Evolutionary conservation across 1,140 invertebrate genomes (phyloP).

Genomic region (Tetragnatha versicolor): DNA sequence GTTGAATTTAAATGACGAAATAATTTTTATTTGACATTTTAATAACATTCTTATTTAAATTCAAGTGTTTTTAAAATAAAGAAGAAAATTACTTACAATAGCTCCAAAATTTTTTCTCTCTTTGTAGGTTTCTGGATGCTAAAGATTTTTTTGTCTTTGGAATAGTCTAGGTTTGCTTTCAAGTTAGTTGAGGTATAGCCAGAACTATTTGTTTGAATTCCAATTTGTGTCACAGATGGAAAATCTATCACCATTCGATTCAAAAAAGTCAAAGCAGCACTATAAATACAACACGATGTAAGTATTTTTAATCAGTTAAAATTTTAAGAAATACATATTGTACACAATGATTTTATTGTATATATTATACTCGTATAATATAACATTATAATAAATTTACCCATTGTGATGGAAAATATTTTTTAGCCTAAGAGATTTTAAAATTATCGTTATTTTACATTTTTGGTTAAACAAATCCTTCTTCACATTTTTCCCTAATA

Average conservation of each 20-base stretch:
- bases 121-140: slow-evolving; percentile 21
- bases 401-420: no score
- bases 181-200: slow-evolving; percentile 26
- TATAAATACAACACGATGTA: slow-evolving; percentile 28
- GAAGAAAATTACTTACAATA: slow-evolving; percentile 47
- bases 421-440: no score
- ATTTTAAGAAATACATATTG: background rate
- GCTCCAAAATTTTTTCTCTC: slow-evolving; percentile 22
- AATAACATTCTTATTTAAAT: no score
- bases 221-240: slow-evolving; percentile 52
- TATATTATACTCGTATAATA: no score
- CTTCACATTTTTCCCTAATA: no score
- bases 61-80: no score
- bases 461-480: no score
- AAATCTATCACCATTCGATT: slow-evolving; percentile 56
- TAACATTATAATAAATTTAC: no score
- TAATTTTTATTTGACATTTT: no score
- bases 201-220: slow-evolving; percentile 56
- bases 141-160: background rate
- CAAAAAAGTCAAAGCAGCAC: slow-evolving; percentile 49
- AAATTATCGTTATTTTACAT: no score
- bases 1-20: no score
- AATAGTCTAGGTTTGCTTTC: slow-evolving; percentile 5
- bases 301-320: background rate
- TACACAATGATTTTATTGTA: background rate